A percentile compares a stretch with the other conserved stretches of the same genome.
Conservation (phyloP, 2,797 vertebrate genomes). For the Adelosebastes latens region DNA sequence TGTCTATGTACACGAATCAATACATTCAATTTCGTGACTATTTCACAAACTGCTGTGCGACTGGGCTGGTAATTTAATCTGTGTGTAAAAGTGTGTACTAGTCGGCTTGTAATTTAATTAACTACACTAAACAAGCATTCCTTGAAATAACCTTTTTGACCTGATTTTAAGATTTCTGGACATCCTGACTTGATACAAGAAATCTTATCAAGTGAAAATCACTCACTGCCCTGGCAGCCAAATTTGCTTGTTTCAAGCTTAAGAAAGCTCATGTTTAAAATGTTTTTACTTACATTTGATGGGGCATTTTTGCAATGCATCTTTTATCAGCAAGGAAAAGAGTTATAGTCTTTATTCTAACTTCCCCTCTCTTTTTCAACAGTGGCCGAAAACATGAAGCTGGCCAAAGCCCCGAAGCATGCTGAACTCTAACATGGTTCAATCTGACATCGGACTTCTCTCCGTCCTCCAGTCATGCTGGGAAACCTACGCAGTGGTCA, state of each 20-base stretch:
- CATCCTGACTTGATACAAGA: background rate
- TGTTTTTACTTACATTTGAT: background rate
- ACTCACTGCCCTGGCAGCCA: background rate
- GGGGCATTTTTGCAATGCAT: background rate
- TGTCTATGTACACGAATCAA: no score
- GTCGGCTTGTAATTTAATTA: background rate
- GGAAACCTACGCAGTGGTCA: background rate
- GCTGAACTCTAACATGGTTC: conserved; percentile 61
- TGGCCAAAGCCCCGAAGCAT: conserved; percentile 59
- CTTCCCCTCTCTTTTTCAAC: conserved; percentile 20
- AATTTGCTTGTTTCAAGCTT: background rate
- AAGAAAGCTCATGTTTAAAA: background rate
- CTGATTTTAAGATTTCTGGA: background rate
- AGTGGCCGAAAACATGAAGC: conserved; percentile 76
- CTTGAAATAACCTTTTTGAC: background rate
- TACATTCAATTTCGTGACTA: no score
- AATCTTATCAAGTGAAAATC: background rate
- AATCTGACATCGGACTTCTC: background rate
- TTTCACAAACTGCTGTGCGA: no score
- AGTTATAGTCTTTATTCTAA: background rate
- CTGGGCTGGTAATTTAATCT: no score
- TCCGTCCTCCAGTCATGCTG: background rate
- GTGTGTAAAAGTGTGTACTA: no score
- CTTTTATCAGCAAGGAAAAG: background rate
- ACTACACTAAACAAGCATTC: background rate